Base-by-base conservation (phyloP, 1,140 invertebrate genomes). In the Camponotus pennsylvanicus region DNA sequence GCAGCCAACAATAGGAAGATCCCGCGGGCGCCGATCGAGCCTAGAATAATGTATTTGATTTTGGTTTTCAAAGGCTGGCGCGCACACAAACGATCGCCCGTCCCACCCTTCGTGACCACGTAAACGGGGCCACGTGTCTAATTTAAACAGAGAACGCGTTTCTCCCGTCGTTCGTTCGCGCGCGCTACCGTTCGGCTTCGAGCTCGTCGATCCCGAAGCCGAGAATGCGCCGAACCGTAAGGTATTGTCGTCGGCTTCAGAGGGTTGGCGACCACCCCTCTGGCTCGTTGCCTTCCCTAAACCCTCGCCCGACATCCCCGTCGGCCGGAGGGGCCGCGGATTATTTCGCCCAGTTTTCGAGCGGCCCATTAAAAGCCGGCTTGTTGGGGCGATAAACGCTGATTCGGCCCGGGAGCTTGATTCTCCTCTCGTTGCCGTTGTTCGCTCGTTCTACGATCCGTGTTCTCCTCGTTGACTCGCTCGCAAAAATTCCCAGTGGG, bases 301-400 rank as follows among this genome's bases (percentile, higher is more conserved):
- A 82, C 66, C 86, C 88, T 61, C 66, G 49, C 21, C 32, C 79
- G 49, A 77, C 89, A 75, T 71, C 86, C 34, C 45, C 64, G 32
- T 8, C 55, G 59, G 42, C 77, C 63, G 69, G 77, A 86, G 70
- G 71, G 66, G 69, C 59, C 32, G 77, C 86, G 89, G 92, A 94
- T 94, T 94, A 94, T 94, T 94, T 93, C 93, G 92, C 93, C 89
- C 92, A 92, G 93, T 94, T 94, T 94, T 94, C 93, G 90, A 93
- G 93, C 93, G 92, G 92, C 92, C 93, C 89, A 93, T 94, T 94
- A 94, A 94, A 93, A 93, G 91, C 90, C 88, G 89, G 91, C 92
- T 94, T 92, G 92, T 92, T 91, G 93, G 92, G 91, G 91, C 92
- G 92, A 94, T 94, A 93, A 94, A 94, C 93, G 92, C 93, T 94